These are phyloP conservation scores for Empidonax alnorum DNA, from an alignment of 2,113 vertebrate species.

Conservation along the genomic window DNA sequence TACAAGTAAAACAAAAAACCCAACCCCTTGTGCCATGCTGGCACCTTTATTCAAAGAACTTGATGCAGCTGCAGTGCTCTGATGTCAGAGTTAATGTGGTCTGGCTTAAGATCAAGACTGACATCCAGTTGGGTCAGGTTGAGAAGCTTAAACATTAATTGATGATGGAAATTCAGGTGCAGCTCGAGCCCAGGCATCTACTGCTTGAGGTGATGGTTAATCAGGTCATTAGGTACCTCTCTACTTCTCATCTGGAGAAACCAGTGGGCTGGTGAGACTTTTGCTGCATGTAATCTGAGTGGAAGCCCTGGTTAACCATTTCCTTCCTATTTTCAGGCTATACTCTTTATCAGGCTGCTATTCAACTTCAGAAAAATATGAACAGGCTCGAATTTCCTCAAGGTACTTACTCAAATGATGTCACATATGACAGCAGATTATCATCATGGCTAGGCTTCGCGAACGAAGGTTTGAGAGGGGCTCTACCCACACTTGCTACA, in stretches of 20 bases:
- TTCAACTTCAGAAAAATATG: neutral
- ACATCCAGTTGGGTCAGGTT: neutral
- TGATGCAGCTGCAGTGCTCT: neutral
- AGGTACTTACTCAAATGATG: neutral
- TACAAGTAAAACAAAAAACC: neutral
- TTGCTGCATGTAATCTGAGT: neutral
- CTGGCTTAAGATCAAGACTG: neutral
- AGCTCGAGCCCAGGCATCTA: neutral
- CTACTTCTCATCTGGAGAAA: neutral
- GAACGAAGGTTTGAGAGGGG: too few relatives aligned
- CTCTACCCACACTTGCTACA: too few relatives aligned
- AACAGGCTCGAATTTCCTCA: neutral
- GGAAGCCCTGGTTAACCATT: neutral
- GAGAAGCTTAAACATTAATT: neutral
- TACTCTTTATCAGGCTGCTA: neutral
- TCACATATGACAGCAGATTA: rapidly evolving
- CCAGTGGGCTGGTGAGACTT: neutral
- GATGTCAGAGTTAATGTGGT: neutral
- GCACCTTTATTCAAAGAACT: neutral
- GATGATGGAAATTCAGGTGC: neutral
- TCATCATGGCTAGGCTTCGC: too few relatives aligned
- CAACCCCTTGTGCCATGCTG: neutral
- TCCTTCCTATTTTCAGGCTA: neutral
- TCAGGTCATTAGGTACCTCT: neutral
- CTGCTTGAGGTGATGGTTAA: neutral